Percentiles rank a stretch among this genome's conserved stretches.
Evolutionary conservation across 2,888 invertebrate species (phyloP).

Genomic region (Malacosoma neustria): DNA sequence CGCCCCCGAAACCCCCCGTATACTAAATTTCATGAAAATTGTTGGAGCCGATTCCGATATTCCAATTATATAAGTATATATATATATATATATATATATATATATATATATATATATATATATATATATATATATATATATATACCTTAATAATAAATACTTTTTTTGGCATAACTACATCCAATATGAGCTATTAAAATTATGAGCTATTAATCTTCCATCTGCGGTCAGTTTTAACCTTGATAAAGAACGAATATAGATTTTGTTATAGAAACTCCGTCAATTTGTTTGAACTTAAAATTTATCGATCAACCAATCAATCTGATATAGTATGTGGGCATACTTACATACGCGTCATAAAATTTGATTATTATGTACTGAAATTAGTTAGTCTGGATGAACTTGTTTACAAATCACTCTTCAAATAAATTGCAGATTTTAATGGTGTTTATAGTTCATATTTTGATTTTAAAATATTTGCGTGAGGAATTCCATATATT

Average conservation of each 20-base stretch:
- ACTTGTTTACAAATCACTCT: slow-evolving; percentile 2
- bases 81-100: too few relatives aligned
- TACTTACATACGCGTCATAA: slow-evolving; percentile 11
- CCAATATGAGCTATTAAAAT: neutral
- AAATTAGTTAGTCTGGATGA: neutral
- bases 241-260: neutral
- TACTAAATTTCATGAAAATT: too few relatives aligned
- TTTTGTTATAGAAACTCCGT: neutral
- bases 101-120: too few relatives aligned
- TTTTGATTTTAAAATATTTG: neutral
- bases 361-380: slow-evolving; percentile 1
- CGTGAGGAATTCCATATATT: neutral
- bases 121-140: too few relatives aligned
- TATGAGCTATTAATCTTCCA: neutral
- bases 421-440: neutral
- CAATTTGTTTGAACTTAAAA: slow-evolving; percentile 3
- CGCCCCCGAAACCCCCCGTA: too few relatives aligned
- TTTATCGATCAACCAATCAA: slow-evolving; percentile 11
- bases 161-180: neutral
- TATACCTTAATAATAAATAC: neutral
- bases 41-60: too few relatives aligned
- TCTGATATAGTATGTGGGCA: slow-evolving; percentile 10
- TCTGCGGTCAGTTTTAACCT: neutral
- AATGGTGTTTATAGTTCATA: neutral
- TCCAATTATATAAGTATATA: too few relatives aligned